Evolutionary conservation across 1,140 invertebrate genomes (phyloP).

Genomic region (Pinna nobilis): DNA sequence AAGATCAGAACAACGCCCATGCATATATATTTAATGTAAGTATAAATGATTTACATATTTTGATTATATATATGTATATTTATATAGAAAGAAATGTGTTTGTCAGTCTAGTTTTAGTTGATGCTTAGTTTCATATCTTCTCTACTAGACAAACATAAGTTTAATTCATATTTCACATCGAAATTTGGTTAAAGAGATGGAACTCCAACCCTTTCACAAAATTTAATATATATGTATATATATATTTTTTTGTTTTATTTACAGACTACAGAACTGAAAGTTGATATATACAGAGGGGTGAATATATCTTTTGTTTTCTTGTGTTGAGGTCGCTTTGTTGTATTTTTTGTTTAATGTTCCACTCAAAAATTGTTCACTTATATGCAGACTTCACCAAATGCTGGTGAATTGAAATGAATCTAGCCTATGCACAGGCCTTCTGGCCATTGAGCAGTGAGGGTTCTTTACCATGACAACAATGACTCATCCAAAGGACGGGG

Average conservation of each 20-base stretch:
- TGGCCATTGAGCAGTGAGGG: too few species aligned
- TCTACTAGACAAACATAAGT: background rate
- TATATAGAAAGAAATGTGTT: background rate
- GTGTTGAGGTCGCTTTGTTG: background rate
- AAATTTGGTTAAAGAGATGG: too few species aligned
- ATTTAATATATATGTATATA: background rate
- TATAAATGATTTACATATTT: constrained; percentile 22
- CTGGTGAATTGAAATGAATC: too few species aligned
- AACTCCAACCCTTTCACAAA: too few species aligned
- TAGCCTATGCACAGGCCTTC: too few species aligned
- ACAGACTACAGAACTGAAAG: constrained; percentile 65
- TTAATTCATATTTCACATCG: background rate
- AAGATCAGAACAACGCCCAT: constrained; percentile 74
- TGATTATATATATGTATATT: background rate
- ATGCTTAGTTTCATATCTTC: background rate
- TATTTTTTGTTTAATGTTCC: background rate
- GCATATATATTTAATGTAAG: constrained; percentile 73
- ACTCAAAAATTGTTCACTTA: too few species aligned
- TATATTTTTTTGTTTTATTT: constrained; percentile 28
- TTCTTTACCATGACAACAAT: too few species aligned
- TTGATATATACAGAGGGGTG: constrained; percentile 87
- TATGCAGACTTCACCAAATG: too few species aligned
- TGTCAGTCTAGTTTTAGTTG: background rate
- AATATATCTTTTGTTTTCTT: constrained; percentile 41
- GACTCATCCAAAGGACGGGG: too few species aligned